These are phyloP conservation scores for Rhinophrynus dorsalis DNA, from an alignment of 2,797 vertebrate species.

Conservation along the genomic window DNA sequence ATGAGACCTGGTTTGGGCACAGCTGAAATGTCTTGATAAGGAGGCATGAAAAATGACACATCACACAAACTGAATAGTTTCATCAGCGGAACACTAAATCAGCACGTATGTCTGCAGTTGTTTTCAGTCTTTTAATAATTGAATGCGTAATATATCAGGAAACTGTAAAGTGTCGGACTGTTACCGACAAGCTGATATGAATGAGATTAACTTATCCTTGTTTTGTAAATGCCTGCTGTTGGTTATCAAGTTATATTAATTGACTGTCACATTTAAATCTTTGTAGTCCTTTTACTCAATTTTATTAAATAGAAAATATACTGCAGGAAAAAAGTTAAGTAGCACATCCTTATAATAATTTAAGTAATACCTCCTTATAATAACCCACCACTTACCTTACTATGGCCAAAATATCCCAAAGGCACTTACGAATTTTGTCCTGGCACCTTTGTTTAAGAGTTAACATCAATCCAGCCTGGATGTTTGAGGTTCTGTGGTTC, in stretches of 20 bases:
- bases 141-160: slow-evolving; percentile 64
- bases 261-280: too few species aligned
- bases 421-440: too few species aligned
- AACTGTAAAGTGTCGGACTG: slow-evolving; percentile 52
- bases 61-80: slow-evolving; percentile 66
- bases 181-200: slow-evolving; percentile 56
- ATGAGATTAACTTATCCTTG: slow-evolving; percentile 51
- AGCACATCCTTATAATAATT: too few species aligned
- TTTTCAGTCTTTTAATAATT: slow-evolving; percentile 61
- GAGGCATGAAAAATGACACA: slow-evolving; percentile 73
- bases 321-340: too few species aligned
- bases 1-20: slow-evolving; percentile 63
- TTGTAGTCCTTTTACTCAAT: slow-evolving; percentile 51
- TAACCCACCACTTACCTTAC: too few species aligned
- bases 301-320: slow-evolving; percentile 50
- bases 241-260: too few species aligned
- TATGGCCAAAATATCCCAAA: too few species aligned
- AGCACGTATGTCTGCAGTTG: slow-evolving; percentile 62
- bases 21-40: slow-evolving; percentile 78
- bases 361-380: too few species aligned
- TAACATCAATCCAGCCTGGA: too few species aligned
- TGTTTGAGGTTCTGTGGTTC: too few species aligned
- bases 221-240: background rate
- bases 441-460: too few species aligned
- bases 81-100: slow-evolving; percentile 70